phyloP scores from a whole-genome alignment of 2,888 invertebrate genomes.

The Amitus sp. region DNA sequence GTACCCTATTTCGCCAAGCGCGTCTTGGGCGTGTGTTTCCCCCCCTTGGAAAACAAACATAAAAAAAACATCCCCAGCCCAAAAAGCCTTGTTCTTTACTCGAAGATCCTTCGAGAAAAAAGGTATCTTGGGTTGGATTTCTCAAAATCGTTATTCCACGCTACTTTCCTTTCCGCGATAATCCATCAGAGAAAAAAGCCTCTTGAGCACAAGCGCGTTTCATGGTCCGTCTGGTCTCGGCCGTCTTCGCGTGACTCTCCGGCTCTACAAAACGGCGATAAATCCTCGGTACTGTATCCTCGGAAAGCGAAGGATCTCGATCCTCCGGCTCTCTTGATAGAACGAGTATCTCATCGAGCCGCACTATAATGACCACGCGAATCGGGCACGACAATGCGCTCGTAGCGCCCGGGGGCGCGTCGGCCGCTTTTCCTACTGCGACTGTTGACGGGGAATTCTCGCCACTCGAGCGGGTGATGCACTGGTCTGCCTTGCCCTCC shows the following conservation, averaged over 20 bases:
- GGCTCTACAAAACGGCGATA: constrained; percentile 31
- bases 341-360: constrained; percentile 24
- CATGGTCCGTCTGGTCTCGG: constrained; percentile 25
- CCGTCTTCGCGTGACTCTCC: constrained; percentile 36
- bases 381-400: constrained; percentile 30
- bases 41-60: constrained; percentile 1
- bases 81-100: neutral
- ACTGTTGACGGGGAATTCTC: constrained; percentile 19
- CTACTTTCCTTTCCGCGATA: constrained; percentile 3
- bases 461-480: constrained; percentile 41
- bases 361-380: constrained; percentile 28
- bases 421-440: constrained; percentile 15
- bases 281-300: constrained; percentile 31
- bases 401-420: constrained; percentile 3
- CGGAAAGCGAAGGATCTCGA: constrained; percentile 27
- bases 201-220: constrained; percentile 11
- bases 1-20: constrained; percentile 33
- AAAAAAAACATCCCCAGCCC: neutral
- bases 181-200: neutral
- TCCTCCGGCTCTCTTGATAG: constrained; percentile 27
- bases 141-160: no score
- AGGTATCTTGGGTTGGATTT: no score
- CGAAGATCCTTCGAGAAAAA: no score
- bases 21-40: constrained; percentile 17
- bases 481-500: constrained; percentile 37